Evolutionary conservation across 92 coral and sea anemone genomes (phyloP).

Genomic region (Blastomussa wellsi): DNA sequence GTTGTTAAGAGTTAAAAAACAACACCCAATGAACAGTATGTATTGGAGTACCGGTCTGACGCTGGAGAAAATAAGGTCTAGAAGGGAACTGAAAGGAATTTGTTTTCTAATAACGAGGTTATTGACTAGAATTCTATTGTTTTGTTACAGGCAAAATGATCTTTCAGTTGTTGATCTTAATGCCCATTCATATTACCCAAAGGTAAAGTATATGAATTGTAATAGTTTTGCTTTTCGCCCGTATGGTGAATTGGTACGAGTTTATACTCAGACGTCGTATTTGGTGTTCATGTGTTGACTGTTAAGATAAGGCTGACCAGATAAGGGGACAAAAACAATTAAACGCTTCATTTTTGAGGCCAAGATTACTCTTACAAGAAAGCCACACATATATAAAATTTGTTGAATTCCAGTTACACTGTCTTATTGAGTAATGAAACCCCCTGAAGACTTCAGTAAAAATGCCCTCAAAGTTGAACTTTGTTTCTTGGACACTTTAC

Average conservation of each 20-base stretch:
- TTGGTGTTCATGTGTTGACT: not conserved
- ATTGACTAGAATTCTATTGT: not conserved
- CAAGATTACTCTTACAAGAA: not conserved
- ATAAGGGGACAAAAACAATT: no score
- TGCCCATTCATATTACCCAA: conserved; percentile 71
- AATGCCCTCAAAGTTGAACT: no score
- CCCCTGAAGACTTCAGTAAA: no score
- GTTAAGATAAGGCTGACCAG: no score
- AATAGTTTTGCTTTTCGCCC: not conserved
- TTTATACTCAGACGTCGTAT: not conserved
- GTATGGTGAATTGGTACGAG: not conserved
- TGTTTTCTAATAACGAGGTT: not conserved
- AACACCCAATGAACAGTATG: not conserved
- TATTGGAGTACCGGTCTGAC: not conserved
- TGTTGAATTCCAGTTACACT: no score
- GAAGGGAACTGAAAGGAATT: not conserved
- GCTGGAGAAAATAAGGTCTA: not conserved
- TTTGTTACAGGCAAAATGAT: conserved; percentile 79
- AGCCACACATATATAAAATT: no score
- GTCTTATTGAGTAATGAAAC: no score
- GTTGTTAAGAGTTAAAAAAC: no score
- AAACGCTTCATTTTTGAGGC: no score
- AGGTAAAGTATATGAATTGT: conserved; percentile 51
- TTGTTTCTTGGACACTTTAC: no score
- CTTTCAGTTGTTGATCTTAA: conserved; percentile 86